Conservation (phyloP, 2,888 invertebrate species). For the Siphlonurus alternatus region DNA sequence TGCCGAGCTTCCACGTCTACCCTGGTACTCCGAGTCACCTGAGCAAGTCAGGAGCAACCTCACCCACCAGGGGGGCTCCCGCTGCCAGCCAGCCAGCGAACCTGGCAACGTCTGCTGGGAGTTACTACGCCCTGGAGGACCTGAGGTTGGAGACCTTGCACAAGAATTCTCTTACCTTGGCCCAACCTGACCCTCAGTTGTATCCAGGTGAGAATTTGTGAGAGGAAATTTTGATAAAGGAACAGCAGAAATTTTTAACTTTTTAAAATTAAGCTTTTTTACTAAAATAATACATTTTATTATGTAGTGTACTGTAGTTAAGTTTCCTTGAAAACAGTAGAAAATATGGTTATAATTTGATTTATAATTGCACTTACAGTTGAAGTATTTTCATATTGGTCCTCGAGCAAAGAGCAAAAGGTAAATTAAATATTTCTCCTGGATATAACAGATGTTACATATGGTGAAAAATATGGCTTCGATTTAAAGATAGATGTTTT, state of each 20-base stretch:
- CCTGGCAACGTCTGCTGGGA: conserved; percentile 20
- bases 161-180: conserved; percentile 51
- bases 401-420: too few relatives aligned
- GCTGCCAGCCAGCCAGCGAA: conserved; percentile 19
- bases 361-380: too few relatives aligned
- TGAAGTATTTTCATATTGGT: too few relatives aligned
- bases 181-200: conserved; percentile 52
- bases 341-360: too few relatives aligned
- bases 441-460: too few relatives aligned
- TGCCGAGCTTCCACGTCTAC: conserved; percentile 40
- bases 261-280: too few relatives aligned
- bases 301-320: too few relatives aligned
- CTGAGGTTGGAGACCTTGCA: conserved; percentile 61
- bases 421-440: too few relatives aligned
- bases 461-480: too few relatives aligned
- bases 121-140: conserved; percentile 72
- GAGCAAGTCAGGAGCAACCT: conserved; percentile 21
- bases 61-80: conserved; percentile 25
- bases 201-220: conserved; percentile 35
- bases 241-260: neutral
- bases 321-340: too few relatives aligned
- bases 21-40: conserved; percentile 44
- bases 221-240: neutral
- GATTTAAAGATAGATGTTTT: too few relatives aligned
- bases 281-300: too few relatives aligned